Conservation (phyloP, 2,888 invertebrate species). For the Drosophila stalkeri region DNA sequence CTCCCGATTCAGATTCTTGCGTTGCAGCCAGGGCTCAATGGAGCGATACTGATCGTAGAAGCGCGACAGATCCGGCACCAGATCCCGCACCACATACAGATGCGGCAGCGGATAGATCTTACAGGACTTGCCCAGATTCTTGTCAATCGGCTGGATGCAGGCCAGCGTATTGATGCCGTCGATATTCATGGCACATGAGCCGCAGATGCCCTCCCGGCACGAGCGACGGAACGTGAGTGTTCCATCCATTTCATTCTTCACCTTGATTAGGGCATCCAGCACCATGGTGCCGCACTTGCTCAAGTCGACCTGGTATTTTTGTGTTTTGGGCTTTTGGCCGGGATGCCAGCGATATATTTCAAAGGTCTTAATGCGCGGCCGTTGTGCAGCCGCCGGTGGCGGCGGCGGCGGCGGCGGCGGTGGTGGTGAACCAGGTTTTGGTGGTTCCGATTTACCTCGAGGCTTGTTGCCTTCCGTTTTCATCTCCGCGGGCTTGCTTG, state of each 20-base stretch:
- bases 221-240: conserved; percentile 97
- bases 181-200: conserved; percentile 99
- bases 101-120: conserved; percentile 98
- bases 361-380: conserved; percentile 89
- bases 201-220: conserved; percentile 99
- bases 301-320: conserved; percentile 88
- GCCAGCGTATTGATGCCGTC: conserved; percentile 97
- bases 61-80: conserved; percentile 96
- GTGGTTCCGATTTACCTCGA: not conserved
- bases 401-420: not conserved
- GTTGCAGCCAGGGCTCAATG: conserved; percentile 98
- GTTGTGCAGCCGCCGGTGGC: not conserved
- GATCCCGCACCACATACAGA: conserved; percentile 98
- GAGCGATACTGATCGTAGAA: conserved; percentile 97
- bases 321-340: conserved; percentile 91
- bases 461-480: not conserved
- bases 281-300: conserved; percentile 98
- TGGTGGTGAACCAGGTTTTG: not conserved
- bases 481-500: not conserved
- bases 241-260: conserved; percentile 97
- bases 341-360: conserved; percentile 95
- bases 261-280: conserved; percentile 96
- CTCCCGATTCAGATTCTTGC: conserved; percentile 83
- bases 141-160: conserved; percentile 93
- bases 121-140: conserved; percentile 87